Base-by-base conservation (phyloP, 2,113 vertebrate species). In the Phoxinus phoxinus region DNA sequence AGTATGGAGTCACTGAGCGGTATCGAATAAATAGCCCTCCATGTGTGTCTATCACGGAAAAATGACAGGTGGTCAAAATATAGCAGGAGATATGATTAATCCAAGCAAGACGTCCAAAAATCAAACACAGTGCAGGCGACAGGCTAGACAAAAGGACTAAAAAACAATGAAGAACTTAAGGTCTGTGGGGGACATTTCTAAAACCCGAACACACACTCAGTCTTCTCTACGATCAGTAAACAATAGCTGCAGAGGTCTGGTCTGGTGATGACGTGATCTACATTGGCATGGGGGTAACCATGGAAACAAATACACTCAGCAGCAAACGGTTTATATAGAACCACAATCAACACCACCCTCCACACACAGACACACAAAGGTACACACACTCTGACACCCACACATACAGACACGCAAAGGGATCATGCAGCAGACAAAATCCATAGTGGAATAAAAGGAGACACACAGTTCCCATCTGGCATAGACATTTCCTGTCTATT, bases 271-370 rank as follows among this genome's bases (percentile, higher is more conserved):
- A 85, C 67, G 84, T 85, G 84, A 80, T 85, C 75, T 71, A 51
- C 59, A 85, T 69, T 85, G 84, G 75, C 76, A 85, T 85, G 84
- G 77, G 75, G 84, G 84, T 85, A 80, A 58, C 84, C 84, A 85
- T 79, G 73, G 81, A 84, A 87, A 84, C 61, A 87, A 79, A 84
- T 81, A 72, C 76, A 80, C 65, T 85, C 84, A 78, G 75, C 51
- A 69, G 84, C 75, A 79, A 80, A 71, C 0, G 84, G 75, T 85
- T 79, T 67, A 85, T 67, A 85, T 78, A 76, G 81, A 76, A 76
- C 17, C 35, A 85, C 84, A 80, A 85, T 72, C 63, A 80, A 69
- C 76, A 75, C 71, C 72, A 56, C 51, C 56, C 25, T 32, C 8
- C n/a, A 44, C 48, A 32, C 53, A 72, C 27, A 53, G 5, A 48